Conservation (phyloP, 1,140 invertebrate genomes). For the Agrypnia vestita region DNA sequence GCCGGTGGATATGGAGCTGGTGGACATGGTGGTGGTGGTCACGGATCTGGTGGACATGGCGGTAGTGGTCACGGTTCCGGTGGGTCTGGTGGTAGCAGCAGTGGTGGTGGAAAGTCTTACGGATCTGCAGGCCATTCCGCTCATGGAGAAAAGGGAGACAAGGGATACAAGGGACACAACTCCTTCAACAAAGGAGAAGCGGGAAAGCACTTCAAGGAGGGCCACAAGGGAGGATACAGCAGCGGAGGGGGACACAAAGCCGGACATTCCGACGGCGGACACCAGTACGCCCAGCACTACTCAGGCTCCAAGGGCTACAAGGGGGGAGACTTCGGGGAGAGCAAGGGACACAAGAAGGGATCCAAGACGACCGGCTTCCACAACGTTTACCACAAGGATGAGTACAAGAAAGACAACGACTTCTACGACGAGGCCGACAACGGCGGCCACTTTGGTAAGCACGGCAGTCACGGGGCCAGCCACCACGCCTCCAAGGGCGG, state of each 20-base stretch:
- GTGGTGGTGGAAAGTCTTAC: slow-evolving; percentile 64
- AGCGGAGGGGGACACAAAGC: slow-evolving; percentile 65
- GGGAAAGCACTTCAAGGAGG: slow-evolving; percentile 63
- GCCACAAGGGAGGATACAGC: slow-evolving; percentile 65
- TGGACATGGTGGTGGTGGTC: no score
- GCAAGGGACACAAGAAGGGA: slow-evolving; percentile 80
- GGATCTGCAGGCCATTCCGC: slow-evolving; percentile 65
- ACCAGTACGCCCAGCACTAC: slow-evolving; percentile 69
- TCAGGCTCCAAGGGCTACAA: slow-evolving; percentile 75
- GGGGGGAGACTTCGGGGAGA: slow-evolving; percentile 80
- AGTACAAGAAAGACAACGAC: slow-evolving; percentile 82
- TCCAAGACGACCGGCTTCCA: slow-evolving; percentile 81
- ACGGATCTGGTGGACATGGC: no score
- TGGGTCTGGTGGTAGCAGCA: slow-evolving; percentile 58
- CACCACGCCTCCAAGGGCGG: slow-evolving; percentile 69
- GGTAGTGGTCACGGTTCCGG: no score
- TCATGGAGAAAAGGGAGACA: slow-evolving; percentile 67
- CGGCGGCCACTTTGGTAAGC: slow-evolving; percentile 76
- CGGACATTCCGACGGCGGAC: slow-evolving; percentile 66
- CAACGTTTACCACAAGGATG: slow-evolving; percentile 82
- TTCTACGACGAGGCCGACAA: slow-evolving; percentile 82
- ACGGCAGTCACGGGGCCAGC: slow-evolving; percentile 69
- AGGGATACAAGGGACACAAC: slow-evolving; percentile 66
- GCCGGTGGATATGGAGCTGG: no score
- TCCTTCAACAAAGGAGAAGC: slow-evolving; percentile 65